Conservation (phyloP, 2,888 invertebrate genomes). For the Meganola albula region DNA sequence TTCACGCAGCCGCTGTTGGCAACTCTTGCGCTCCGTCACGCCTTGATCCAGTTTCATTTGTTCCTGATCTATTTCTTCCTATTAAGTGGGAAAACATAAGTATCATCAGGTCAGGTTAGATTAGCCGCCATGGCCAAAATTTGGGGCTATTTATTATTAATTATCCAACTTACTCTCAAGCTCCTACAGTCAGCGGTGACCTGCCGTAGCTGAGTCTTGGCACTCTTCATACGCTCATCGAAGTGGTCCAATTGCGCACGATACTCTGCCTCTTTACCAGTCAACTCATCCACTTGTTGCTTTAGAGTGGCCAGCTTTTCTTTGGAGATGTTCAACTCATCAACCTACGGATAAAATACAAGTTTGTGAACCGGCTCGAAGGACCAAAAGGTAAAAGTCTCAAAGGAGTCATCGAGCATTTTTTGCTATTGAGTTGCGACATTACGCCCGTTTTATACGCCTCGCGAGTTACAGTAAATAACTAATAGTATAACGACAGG, state of each 20-base stretch:
- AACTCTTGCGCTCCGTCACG: conserved; percentile 38
- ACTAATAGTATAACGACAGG: too few relatives aligned
- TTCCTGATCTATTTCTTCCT: conserved; percentile 70
- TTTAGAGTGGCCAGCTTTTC: conserved; percentile 39
- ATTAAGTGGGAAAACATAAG: not conserved
- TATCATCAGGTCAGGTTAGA: too few relatives aligned
- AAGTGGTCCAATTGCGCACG: conserved; percentile 43
- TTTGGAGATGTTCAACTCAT: conserved; percentile 50
- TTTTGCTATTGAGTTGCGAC: too few relatives aligned
- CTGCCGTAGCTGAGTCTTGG: conserved; percentile 33
- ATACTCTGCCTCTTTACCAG: conserved; percentile 39
- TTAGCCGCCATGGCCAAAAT: too few relatives aligned
- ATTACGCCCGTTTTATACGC: too few relatives aligned
- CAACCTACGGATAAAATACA: conserved; percentile 44
- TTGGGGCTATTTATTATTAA: too few relatives aligned
- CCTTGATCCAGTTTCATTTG: conserved; percentile 59
- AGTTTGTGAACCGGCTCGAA: too few relatives aligned
- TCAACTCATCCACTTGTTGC: conserved; percentile 41
- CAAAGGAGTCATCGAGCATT: too few relatives aligned
- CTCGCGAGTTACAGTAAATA: too few relatives aligned
- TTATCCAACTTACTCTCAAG: conserved; percentile 48
- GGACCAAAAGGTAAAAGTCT: too few relatives aligned
- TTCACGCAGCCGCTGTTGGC: conserved; percentile 49
- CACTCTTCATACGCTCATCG: conserved; percentile 49
- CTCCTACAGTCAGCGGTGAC: conserved; percentile 31